Base-by-base conservation (phyloP, 1,140 invertebrate species). In the Drosophila baimaii region DNA sequence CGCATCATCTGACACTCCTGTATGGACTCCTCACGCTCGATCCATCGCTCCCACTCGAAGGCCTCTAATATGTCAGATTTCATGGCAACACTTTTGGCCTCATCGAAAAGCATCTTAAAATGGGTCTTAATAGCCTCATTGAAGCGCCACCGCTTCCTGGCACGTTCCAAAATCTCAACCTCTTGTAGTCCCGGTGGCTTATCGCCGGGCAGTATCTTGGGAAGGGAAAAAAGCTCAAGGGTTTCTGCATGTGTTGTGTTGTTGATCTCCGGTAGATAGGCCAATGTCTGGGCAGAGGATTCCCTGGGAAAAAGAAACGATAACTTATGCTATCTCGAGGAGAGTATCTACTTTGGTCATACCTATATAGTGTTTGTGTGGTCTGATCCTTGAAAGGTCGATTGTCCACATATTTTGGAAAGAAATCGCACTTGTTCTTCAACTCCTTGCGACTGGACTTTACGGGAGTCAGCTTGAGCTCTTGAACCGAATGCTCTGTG, bases 281-380 rank as follows among this genome's bases (percentile, higher is more conserved):
- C 95, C 52, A 94, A 86, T 0, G 96, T 97, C 92, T 97, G 96
- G 21, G 94, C 93, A 62, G 95, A 95, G 10, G 94, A 94, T 81
- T 97, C 96, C 65, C 91, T 92, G 49, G 2, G 52, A 55, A 43
- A 0, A 25, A n/a, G 12, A 15, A 0, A 2, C 23, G 0, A 19
- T 35, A n/a, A n/a, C 7, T 10, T 35, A n/a, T n/a, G n/a, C 5
- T 15, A 7, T 0, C 5, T 21, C 8, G 4, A 21, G 19, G 4
- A 21, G 19, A 19, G 3, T 13, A 17, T 43, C 0, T 8, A 15
- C 1, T 7, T 15, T 5, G 12, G 9, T 10, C 43, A 10, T 56
- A 90, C 90, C 90, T 85, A 43, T 91, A 91, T 9, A 91, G 69
- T 1, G 90, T 86, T 49, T 91, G 90, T 25, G 90, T 91, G n/a